Evolutionary conservation across 2,797 vertebrate species (phyloP).

Genomic region (Silurus lanzhouensis): DNA sequence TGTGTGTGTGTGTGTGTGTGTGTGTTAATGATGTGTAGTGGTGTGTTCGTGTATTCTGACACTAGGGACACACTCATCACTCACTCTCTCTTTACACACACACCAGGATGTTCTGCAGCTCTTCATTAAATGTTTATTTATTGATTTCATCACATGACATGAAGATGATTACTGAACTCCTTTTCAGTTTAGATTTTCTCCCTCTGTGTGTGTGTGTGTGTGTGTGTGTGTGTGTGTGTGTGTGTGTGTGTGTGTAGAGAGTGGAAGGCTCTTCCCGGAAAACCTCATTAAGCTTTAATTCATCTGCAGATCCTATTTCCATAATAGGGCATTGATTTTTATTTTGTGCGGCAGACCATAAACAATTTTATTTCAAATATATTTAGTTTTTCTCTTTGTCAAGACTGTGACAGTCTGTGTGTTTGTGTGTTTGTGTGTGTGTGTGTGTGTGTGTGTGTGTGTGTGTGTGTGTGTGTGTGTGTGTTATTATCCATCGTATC

Average conservation of each 20-base stretch:
- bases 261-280: slow-evolving; percentile 67
- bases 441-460: background rate
- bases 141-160: background rate
- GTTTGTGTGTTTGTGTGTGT: background rate
- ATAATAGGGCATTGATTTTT: slow-evolving; percentile 79
- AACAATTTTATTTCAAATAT: slow-evolving; percentile 79
- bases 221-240: slow-evolving; percentile 33
- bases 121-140: background rate
- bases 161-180: background rate
- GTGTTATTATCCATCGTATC: background rate
- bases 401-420: background rate
- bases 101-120: too few relatives aligned
- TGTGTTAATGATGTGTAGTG: too few relatives aligned
- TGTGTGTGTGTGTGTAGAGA: slow-evolving; percentile 10
- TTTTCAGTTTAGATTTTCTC: background rate
- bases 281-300: slow-evolving; percentile 81
- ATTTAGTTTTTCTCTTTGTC: slow-evolving; percentile 58
- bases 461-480: background rate
- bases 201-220: slow-evolving; percentile 6
- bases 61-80: too few relatives aligned
- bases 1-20: too few relatives aligned
- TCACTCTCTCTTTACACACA: too few relatives aligned
- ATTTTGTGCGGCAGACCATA: slow-evolving; percentile 74
- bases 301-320: slow-evolving; percentile 78
- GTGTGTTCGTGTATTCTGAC: too few relatives aligned